These are phyloP conservation scores for Capitella teleta DNA, from an alignment of 1,140 invertebrate genomes.

Conservation along the genomic window DNA sequence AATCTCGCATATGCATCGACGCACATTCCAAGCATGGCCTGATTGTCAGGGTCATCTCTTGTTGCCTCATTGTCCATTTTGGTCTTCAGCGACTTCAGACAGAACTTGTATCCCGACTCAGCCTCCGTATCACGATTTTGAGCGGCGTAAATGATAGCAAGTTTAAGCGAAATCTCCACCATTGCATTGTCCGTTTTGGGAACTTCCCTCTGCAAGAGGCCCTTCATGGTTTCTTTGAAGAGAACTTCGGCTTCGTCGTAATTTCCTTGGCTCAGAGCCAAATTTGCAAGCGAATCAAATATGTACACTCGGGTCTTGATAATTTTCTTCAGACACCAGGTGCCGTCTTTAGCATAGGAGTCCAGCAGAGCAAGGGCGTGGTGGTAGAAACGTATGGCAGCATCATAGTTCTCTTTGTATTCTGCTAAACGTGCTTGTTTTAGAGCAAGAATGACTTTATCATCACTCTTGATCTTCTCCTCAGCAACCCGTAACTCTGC, in stretches of 20 bases:
- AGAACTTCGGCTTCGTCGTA: constrained; percentile 71
- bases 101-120: constrained; percentile 63
- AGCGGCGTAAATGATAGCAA: constrained; percentile 44
- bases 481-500: no score
- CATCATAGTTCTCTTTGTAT: no score
- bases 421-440: no score
- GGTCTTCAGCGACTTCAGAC: constrained; percentile 55
- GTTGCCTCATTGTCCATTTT: constrained; percentile 43
- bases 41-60: constrained; percentile 47
- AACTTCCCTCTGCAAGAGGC: constrained; percentile 55
- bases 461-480: no score
- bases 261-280: constrained; percentile 64
- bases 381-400: no score
- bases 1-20: constrained; percentile 73
- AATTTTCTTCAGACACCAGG: no score
- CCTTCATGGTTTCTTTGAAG: constrained; percentile 68
- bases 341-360: no score
- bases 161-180: constrained; percentile 58
- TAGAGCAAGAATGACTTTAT: no score
- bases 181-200: constrained; percentile 62
- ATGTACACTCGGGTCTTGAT: constrained; percentile 67
- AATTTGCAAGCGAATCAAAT: constrained; percentile 80
- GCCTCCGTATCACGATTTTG: constrained; percentile 58
- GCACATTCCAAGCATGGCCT: constrained; percentile 56
- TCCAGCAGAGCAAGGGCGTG: no score